Percentiles rank a stretch among this genome's conserved stretches.
Conservation (phyloP, 2,888 invertebrate species). For the Pollenia angustigena region DNA sequence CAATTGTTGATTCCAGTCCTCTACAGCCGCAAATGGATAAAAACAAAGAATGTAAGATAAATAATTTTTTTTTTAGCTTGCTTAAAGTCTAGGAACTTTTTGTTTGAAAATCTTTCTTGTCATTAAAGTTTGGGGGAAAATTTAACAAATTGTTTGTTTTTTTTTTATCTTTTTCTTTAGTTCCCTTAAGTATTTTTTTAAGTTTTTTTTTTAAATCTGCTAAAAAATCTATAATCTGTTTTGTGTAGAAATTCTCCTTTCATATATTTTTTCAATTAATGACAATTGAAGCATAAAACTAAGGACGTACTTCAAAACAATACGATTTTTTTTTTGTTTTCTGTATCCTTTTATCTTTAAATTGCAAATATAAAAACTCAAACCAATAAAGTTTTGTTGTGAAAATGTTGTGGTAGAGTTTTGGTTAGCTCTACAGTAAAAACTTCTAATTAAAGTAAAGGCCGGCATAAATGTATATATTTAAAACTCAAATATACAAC, state of each 20-base stretch:
- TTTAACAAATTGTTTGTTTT: conserved; percentile 1
- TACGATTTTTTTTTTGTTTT: conserved; percentile 18
- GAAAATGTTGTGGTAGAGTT: background rate
- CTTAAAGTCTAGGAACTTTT: background rate
- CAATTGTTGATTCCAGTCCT: conserved; percentile 97
- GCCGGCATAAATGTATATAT: too few species aligned
- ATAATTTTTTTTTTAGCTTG: background rate
- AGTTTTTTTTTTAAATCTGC: background rate
- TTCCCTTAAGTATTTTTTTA: background rate
- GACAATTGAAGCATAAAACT: conserved; percentile 39
- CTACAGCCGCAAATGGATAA: conserved; percentile 96
- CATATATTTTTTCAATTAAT: conserved; percentile 28
- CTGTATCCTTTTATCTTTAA: conserved; percentile 54
- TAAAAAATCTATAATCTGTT: background rate
- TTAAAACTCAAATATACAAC: too few species aligned
- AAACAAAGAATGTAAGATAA: conserved; percentile 97
- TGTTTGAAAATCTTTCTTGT: background rate
- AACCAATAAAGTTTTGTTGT: background rate
- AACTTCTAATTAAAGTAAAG: too few species aligned
- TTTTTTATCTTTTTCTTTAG: background rate
- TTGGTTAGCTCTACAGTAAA: too few species aligned
- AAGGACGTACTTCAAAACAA: conserved; percentile 37
- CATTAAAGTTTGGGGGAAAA: background rate
- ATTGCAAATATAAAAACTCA: conserved; percentile 39
- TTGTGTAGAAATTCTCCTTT: background rate